phyloP scores from a whole-genome alignment of 2,113 vertebrate species.

The Apodemus sylvaticus region DNA sequence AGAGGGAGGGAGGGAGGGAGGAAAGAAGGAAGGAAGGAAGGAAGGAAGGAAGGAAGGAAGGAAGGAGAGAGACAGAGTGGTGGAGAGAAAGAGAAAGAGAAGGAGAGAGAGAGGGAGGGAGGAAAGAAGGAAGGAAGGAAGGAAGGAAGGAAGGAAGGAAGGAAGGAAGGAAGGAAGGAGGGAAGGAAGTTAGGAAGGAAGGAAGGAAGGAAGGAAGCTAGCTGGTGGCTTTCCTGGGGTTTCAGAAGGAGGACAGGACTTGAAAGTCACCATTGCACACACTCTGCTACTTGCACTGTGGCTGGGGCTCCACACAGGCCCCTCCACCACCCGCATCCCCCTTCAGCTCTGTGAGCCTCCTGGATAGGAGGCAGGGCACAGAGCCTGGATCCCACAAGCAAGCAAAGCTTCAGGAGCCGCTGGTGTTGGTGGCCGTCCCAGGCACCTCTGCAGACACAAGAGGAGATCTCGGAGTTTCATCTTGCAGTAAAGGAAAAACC shows the following conservation, averaged over 20 bases:
- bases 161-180: no score
- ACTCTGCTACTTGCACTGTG: background rate
- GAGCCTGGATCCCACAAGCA: background rate
- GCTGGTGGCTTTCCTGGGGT: background rate
- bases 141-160: no score
- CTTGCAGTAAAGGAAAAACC: background rate
- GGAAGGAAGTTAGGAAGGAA: no score
- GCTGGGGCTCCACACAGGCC: background rate
- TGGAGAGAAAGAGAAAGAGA: no score
- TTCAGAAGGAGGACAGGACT: background rate
- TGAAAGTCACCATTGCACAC: background rate
- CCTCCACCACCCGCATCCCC: background rate
- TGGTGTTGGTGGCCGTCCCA: rapidly evolving
- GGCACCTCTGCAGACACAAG: background rate
- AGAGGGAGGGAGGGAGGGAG: background rate
- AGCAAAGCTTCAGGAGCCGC: background rate
- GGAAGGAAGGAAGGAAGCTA: no score
- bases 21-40: no score
- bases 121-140: no score
- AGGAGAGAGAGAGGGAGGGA: no score
- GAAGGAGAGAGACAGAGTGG: no score
- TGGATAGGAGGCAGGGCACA: background rate
- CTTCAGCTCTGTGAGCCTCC: background rate
- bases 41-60: no score
- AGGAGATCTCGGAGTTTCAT: background rate